phyloP scores from a whole-genome alignment of 2,888 invertebrate species.

The Steinernema carpocapsae region DNA sequence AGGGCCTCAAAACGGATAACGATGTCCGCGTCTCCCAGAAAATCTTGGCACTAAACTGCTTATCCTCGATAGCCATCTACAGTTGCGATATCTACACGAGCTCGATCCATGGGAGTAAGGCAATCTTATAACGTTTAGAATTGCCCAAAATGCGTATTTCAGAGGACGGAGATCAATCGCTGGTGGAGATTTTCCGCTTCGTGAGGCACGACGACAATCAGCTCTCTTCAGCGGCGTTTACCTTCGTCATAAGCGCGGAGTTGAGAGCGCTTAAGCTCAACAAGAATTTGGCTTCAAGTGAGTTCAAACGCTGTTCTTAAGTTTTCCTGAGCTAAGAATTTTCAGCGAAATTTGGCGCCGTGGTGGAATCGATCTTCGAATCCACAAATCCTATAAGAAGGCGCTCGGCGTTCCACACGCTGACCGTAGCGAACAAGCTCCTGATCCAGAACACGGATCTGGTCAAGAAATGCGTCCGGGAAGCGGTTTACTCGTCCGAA shows the following conservation, averaged over 20 bases:
- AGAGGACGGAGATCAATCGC: conserved; percentile 34
- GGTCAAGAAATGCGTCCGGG: conserved; percentile 2
- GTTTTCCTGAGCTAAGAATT: no score
- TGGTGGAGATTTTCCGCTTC: conserved; percentile 47
- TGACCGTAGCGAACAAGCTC: not conserved
- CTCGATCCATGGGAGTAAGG: conserved; percentile 7
- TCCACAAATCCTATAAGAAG: not conserved
- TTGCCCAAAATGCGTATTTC: not conserved
- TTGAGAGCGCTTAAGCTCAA: not conserved
- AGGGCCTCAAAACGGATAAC: conserved; percentile 28
- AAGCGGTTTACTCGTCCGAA: conserved; percentile 39
- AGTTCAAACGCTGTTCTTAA: no score
- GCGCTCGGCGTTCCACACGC: not conserved
- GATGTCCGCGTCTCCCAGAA: conserved; percentile 43
- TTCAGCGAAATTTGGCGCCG: not conserved
- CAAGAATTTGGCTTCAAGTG: no score
- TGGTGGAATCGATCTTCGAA: conserved; percentile 28
- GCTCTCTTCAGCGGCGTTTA: conserved; percentile 47
- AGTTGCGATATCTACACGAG: conserved; percentile 6
- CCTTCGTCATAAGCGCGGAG: conserved; percentile 47
- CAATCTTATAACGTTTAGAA: no score
- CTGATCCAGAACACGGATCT: not conserved
- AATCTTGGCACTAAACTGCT: conserved; percentile 41
- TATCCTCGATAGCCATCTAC: conserved; percentile 22
- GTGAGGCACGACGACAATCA: conserved; percentile 52